phyloP scores from a whole-genome alignment of 2,113 vertebrate species.

The Sander vitreus region DNA sequence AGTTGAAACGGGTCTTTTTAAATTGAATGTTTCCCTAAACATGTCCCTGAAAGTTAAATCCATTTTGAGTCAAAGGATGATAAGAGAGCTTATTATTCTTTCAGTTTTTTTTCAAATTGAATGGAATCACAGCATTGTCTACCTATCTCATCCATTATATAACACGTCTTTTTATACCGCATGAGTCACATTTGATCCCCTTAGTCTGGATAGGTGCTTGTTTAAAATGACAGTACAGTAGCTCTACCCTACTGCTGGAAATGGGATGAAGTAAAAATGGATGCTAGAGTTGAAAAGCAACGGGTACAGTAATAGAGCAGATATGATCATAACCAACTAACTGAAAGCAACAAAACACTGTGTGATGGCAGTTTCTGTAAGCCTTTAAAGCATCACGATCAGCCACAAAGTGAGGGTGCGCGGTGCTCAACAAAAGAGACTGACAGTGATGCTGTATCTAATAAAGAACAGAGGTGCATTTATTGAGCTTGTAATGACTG shows the following conservation, averaged over 20 bases:
- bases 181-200: conserved; percentile 33
- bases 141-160: conserved; percentile 2
- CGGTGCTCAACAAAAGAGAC: conserved; percentile 8
- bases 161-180: conserved; percentile 6
- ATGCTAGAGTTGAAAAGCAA: conserved; percentile 12
- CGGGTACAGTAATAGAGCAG: background rate
- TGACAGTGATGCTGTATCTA: conserved; percentile 9
- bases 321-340: conserved; percentile 11
- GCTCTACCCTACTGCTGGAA: background rate
- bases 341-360: conserved; percentile 2
- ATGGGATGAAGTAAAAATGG: background rate
- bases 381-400: conserved; percentile 23
- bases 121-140: conserved; percentile 16
- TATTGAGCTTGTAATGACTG: conserved; percentile 17
- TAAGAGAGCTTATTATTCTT: conserved; percentile 36
- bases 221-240: conserved; percentile 9
- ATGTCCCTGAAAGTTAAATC: conserved; percentile 52
- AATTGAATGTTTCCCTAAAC: conserved; percentile 33
- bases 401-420: background rate
- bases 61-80: conserved; percentile 34
- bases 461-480: conserved; percentile 26
- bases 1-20: background rate
- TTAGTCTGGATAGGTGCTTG: conserved; percentile 20
- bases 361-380: background rate
- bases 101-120: background rate